Conservation (phyloP, 2,797 vertebrate genomes). For the Pangasius macronema region DNA sequence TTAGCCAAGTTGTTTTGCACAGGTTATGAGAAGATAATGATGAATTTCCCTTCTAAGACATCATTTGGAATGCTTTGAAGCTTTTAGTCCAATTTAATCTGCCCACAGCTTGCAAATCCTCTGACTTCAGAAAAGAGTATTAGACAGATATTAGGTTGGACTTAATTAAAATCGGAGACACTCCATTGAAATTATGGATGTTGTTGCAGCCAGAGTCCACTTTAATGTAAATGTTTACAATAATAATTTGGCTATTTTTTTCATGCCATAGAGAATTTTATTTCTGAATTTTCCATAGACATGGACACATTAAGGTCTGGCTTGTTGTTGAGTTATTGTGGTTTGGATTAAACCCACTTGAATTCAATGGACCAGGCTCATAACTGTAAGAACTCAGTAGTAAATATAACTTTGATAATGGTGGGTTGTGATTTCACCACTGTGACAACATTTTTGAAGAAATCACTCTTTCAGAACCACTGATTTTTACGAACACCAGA, state of each 20-base stretch:
- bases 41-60: conserved; percentile 38
- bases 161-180: neutral
- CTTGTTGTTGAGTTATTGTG: neutral
- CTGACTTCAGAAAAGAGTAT: neutral
- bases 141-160: neutral
- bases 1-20: conserved; percentile 25
- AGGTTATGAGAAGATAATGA: conserved; percentile 44
- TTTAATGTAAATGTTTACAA: neutral
- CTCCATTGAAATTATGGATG: neutral
- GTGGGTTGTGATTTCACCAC: neutral
- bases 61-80: conserved; percentile 49
- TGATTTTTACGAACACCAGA: neutral
- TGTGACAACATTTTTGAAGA: neutral
- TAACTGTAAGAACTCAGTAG: neutral
- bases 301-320: neutral
- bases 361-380: neutral
- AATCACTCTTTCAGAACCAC: neutral
- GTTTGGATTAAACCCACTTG: neutral
- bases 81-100: conserved; percentile 43
- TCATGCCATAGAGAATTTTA: neutral
- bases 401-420: neutral
- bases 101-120: conserved; percentile 1
- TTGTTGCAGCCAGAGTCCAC: neutral
- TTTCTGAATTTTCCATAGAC: neutral
- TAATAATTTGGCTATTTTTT: neutral